Base-by-base conservation (phyloP, 2,113 vertebrate genomes). In the Lasiurus cinereus region DNA sequence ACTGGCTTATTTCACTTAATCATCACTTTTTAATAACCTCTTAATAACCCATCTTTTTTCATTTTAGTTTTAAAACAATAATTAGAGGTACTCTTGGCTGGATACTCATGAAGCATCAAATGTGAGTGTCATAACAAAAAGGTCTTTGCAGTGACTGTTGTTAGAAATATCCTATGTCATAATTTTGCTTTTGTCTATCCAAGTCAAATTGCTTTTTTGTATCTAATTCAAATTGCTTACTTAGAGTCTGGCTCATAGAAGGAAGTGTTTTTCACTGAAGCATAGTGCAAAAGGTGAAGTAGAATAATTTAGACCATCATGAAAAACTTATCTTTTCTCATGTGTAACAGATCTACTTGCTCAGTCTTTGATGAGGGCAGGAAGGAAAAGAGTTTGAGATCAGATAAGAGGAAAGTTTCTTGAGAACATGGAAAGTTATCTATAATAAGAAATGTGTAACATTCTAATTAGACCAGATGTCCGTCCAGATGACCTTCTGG, bases 21-120 rank as follows among this genome's bases (percentile, higher is more conserved):
- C 21, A 90, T 94, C 96, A 72, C 56, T 43, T 95, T 93, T 39
- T 96, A 96, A 83, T 31, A 66, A 48, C 19, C 79, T 80, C 87
- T 97, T 97, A 96, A 80, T 90, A 88, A 90, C 43, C 85, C 33
- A 78, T 39, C 6, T 36, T 5, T 96, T 95, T 97, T 73, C 50
- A 96, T 95, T 94, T 97, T 93, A 96, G 79, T 95, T 97, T 94
- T 98, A 97, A 97, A 90, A 92, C 52, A 96, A 93, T 94, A 97
- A 97, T 96, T 97, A 96, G 97, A 97, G 93, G 0, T 15, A 94
- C 96, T 97, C 88, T 96, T 89, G 91, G 67, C 39, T 24, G 0
- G 89, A 29, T 93, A 98, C 52, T 94, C 93, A 91, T 5, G 29
- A 87, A 97, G 92, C 95, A 97, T 98, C 92, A 97, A 95, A 87